Evolutionary conservation across 2,113 vertebrate species (phyloP).

Genomic region (Emydocephalus ijimae): DNA sequence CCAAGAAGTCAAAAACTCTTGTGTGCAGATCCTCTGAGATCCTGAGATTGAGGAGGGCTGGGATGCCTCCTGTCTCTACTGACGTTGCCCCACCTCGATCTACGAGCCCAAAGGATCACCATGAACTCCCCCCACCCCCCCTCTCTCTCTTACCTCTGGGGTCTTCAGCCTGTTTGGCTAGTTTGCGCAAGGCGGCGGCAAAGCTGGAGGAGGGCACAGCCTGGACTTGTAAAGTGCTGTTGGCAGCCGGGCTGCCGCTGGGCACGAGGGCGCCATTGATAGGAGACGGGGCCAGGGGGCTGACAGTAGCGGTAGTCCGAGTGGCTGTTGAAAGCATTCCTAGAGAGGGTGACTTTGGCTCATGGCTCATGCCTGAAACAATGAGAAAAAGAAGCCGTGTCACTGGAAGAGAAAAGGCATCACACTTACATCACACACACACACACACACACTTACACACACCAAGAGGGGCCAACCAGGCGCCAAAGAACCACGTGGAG

Average conservation of each 20-base stretch:
- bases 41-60: neutral
- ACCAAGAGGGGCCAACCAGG: neutral
- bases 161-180: constrained; percentile 98
- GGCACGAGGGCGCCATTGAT: constrained; percentile 96
- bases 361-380: constrained; percentile 98
- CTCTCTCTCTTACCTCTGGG: constrained; percentile 85
- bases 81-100: neutral
- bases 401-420: constrained; percentile 41
- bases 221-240: constrained; percentile 84
- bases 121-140: rapidly evolving
- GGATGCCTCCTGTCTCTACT: neutral
- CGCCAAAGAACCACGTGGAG: neutral
- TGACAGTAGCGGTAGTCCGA: constrained; percentile 97
- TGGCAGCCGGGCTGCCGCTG: constrained; percentile 88
- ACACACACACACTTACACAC: neutral
- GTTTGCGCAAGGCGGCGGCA: constrained; percentile 95
- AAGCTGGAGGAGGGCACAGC: constrained; percentile 96
- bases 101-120: neutral
- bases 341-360: constrained; percentile 99
- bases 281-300: constrained; percentile 93
- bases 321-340: constrained; percentile 98
- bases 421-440: neutral
- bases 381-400: constrained; percentile 61
- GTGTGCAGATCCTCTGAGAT: neutral
- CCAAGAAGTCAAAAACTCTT: too few relatives aligned